phyloP scores from a whole-genome alignment of 2,797 vertebrate species.

The Acanthurus lineatus region DNA sequence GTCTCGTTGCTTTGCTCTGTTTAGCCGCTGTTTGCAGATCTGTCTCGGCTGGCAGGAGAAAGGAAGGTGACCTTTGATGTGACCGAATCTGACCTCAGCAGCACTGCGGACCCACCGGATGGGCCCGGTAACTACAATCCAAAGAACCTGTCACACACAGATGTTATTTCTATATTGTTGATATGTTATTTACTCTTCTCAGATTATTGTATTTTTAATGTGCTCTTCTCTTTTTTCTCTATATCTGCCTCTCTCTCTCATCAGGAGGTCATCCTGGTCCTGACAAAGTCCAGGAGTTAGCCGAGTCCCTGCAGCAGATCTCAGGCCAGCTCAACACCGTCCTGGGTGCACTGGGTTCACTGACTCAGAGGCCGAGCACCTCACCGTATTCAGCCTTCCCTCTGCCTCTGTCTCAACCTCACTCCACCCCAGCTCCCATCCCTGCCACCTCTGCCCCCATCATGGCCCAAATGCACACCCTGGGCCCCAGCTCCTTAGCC shows the following conservation, averaged over 20 bases:
- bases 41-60: conserved; percentile 60
- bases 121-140: conserved; percentile 63
- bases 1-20: neutral
- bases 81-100: conserved; percentile 86
- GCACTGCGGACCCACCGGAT: conserved; percentile 69
- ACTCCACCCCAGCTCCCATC: conserved; percentile 5
- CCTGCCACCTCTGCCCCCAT: conserved; percentile 9
- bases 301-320: conserved; percentile 89
- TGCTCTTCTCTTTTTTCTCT: neutral
- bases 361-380: conserved; percentile 67
- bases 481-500: conserved; percentile 13
- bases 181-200: neutral
- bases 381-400: conserved; percentile 38
- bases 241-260: neutral
- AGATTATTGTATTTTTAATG: neutral
- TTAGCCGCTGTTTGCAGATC: conserved; percentile 82
- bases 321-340: conserved; percentile 89
- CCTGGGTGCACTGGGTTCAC: conserved; percentile 83
- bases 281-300: conserved; percentile 88
- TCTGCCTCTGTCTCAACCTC: conserved; percentile 36
- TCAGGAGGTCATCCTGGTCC: conserved; percentile 60
- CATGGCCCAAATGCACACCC: conserved; percentile 31
- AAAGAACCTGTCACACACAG: neutral
- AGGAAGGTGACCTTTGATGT: conserved; percentile 91
- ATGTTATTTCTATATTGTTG: neutral